These are phyloP conservation scores for Taeniopygia guttata DNA, from an alignment of 2,797 vertebrate genomes.

Conservation along the genomic window DNA sequence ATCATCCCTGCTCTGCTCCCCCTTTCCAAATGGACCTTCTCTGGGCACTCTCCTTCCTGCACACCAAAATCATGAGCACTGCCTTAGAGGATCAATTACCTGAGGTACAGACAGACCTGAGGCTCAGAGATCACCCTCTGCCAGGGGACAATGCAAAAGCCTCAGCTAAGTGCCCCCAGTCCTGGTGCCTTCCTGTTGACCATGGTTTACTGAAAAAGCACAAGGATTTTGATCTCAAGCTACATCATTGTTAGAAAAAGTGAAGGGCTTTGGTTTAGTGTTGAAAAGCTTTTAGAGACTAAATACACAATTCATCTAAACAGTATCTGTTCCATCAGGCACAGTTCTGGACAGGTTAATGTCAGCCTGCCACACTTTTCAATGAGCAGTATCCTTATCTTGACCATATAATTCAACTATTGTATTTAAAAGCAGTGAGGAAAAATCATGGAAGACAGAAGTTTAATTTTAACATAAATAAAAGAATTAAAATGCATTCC, in stretches of 20 bases:
- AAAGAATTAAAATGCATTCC: conserved; percentile 15
- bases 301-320: background rate
- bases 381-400: conserved; percentile 8
- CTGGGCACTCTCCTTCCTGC: background rate
- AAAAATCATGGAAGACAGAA: background rate
- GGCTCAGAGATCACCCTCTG: background rate
- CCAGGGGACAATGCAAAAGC: background rate
- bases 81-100: too few relatives aligned
- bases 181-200: background rate
- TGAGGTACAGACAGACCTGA: background rate
- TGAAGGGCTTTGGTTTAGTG: background rate
- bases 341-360: conserved; percentile 42
- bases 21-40: background rate
- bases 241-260: background rate
- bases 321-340: conserved; percentile 11
- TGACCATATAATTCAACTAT: background rate
- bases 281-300: conserved; percentile 11
- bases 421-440: background rate
- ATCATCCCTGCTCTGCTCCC: background rate
- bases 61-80: background rate
- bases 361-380: conserved; percentile 8
- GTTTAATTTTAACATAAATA: background rate
- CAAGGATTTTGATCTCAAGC: background rate
- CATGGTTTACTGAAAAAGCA: background rate
- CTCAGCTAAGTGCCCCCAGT: background rate